Conservation (phyloP, 2,797 vertebrate species). For the Phaenicophaeus curvirostris region DNA sequence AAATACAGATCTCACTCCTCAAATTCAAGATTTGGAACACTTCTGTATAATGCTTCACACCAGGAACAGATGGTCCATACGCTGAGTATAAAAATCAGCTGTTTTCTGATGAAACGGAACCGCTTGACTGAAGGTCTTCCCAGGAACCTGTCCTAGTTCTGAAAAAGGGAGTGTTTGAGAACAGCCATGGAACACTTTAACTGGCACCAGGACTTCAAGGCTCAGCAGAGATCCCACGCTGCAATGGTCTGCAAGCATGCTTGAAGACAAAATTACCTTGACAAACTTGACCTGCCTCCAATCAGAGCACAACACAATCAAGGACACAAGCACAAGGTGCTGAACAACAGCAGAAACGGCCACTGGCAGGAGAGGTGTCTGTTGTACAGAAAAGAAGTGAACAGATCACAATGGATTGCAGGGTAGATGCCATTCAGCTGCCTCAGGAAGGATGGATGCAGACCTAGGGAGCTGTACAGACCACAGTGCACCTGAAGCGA, state of each 20-base stretch:
- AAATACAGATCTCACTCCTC: not conserved
- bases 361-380: not conserved
- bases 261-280: not conserved
- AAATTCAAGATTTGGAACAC: not conserved
- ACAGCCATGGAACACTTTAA: not conserved
- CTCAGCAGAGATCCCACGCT: not conserved
- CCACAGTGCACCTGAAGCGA: not conserved
- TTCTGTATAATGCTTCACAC: not conserved
- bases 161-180: not conserved
- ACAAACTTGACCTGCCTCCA: not conserved
- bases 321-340: not conserved
- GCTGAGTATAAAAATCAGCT: not conserved
- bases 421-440: not conserved
- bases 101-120: not conserved
- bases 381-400: not conserved
- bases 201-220: not conserved
- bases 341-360: not conserved
- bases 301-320: not conserved
- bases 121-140: not conserved
- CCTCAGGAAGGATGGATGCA: not conserved
- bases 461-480: not conserved
- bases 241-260: not conserved
- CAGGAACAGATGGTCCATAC: not conserved
- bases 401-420: not conserved
- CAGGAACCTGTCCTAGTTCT: not conserved